These are phyloP conservation scores for Corvus cornix DNA, from an alignment of 2,113 vertebrate genomes.

Conservation along the genomic window DNA sequence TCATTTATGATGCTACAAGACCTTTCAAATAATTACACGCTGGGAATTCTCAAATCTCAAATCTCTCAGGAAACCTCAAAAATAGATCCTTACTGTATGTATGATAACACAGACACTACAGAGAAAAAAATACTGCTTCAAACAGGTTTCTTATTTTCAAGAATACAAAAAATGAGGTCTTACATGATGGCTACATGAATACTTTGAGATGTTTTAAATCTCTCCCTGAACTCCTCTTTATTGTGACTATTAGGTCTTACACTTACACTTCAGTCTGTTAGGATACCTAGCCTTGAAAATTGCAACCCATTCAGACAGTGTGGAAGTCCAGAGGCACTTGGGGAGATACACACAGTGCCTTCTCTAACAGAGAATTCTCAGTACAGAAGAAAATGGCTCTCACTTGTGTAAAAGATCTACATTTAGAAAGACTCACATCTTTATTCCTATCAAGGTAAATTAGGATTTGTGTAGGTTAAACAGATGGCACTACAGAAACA, in stretches of 20 bases:
- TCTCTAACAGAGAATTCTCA: background rate
- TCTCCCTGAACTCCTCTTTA: background rate
- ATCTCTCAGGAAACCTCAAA: background rate
- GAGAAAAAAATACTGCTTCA: background rate
- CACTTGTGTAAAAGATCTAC: background rate
- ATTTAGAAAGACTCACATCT: background rate
- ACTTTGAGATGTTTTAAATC: background rate
- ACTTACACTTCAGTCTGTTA: background rate
- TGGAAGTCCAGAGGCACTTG: background rate
- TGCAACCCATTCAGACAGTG: background rate
- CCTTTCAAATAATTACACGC: background rate
- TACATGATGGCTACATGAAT: background rate
- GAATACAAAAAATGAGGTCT: background rate
- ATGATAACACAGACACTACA: background rate
- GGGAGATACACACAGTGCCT: background rate
- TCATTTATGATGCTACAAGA: background rate
- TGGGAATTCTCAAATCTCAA: background rate
- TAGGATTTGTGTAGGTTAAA: background rate
- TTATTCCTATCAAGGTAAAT: background rate
- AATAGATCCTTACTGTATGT: background rate
- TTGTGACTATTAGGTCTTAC: background rate
- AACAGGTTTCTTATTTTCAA: background rate
- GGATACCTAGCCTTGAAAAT: background rate
- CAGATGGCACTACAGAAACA: background rate
- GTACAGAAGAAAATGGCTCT: background rate